A percentile compares a stretch with the other conserved stretches of the same genome.
phyloP scores from a whole-genome alignment of 2,113 vertebrate species.

The Dascyllus trimaculatus region DNA sequence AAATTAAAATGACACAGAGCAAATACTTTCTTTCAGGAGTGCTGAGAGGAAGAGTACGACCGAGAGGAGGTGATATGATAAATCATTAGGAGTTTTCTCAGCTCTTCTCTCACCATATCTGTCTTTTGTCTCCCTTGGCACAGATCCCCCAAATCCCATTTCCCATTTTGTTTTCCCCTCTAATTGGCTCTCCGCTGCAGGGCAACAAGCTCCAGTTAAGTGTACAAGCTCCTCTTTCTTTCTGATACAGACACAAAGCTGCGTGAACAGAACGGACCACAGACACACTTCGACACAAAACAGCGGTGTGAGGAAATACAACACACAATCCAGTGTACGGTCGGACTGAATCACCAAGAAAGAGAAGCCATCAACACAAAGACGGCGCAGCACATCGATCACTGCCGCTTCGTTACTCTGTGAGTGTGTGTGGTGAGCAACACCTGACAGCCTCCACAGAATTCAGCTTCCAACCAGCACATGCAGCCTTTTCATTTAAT shows the following conservation, averaged over 20 bases:
- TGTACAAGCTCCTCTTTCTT: conserved; percentile 9
- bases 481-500: conserved; percentile 44
- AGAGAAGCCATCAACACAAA: conserved; percentile 22
- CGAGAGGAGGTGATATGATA: conserved; percentile 7
- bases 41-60: conserved; percentile 7
- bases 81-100: conserved; percentile 33
- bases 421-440: conserved; percentile 3
- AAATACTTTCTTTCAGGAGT: background rate
- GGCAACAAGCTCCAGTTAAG: conserved; percentile 25
- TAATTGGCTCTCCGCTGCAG: conserved; percentile 60
- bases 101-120: conserved; percentile 12
- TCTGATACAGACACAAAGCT: background rate
- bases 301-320: background rate
- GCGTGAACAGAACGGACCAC: background rate
- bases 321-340: background rate
- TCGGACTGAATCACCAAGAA: background rate
- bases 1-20: background rate
- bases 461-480: conserved; percentile 31
- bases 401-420: conserved; percentile 20
- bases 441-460: conserved; percentile 26
- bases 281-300: background rate
- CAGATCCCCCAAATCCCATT: conserved; percentile 41
- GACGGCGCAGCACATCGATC: background rate
- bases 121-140: conserved; percentile 29
- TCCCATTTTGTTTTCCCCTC: conserved; percentile 21